Evolutionary conservation across 2,113 vertebrate genomes (phyloP).

Genomic region (Corvus cornix): DNA sequence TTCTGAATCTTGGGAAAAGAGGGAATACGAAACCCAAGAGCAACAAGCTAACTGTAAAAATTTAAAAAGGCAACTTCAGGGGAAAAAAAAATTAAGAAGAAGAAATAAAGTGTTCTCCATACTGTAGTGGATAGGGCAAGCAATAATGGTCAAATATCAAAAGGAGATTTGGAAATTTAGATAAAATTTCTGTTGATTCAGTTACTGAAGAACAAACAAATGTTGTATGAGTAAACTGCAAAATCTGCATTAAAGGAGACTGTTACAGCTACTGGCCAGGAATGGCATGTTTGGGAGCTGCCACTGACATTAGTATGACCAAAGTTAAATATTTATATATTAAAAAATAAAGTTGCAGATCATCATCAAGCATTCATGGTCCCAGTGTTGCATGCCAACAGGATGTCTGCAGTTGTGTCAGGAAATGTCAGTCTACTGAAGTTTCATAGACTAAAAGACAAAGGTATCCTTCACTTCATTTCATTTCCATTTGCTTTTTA

Average conservation of each 20-base stretch:
- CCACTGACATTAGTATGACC: neutral
- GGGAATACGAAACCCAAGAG: neutral
- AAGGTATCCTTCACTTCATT: neutral
- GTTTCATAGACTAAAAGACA: neutral
- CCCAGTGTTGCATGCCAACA: neutral
- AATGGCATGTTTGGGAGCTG: neutral
- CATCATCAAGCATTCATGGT: neutral
- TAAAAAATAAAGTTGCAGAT: neutral
- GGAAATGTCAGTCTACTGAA: neutral
- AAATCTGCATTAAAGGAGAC: neutral
- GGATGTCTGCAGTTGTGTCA: neutral
- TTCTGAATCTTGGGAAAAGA: neutral
- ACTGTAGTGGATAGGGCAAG: neutral
- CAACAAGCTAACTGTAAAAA: neutral
- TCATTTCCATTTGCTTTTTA: neutral
- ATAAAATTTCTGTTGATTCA: neutral
- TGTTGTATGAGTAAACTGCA: neutral
- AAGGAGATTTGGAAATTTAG: neutral
- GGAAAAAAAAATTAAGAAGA: neutral
- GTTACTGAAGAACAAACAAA: neutral
- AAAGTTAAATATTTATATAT: neutral
- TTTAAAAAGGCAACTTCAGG: rapidly evolving
- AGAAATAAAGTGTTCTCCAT: neutral
- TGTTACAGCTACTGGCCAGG: neutral
- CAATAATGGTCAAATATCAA: neutral